phyloP scores from a whole-genome alignment of 1,140 invertebrate genomes.

The Aricia agestis region DNA sequence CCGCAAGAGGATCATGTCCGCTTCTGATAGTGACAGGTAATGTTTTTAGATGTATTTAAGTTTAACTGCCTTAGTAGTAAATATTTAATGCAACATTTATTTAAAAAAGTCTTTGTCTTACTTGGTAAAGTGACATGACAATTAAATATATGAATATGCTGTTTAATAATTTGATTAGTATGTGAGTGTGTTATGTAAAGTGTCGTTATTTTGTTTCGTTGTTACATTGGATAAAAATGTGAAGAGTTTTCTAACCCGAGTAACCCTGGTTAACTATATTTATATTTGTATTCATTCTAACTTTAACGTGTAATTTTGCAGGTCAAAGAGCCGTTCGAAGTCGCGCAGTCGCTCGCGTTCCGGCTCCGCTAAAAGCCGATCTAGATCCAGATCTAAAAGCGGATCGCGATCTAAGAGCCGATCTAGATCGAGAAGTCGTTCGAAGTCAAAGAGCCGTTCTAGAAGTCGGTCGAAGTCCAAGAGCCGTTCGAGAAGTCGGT shows the following conservation, averaged over 20 bases:
- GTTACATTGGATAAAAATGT: too few species aligned
- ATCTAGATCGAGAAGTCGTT: conserved; percentile 46
- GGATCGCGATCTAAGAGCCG: conserved; percentile 45
- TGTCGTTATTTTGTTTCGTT: too few species aligned
- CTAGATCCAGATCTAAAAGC: conserved; percentile 47
- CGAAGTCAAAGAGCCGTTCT: conserved; percentile 46
- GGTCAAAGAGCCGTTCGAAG: conserved; percentile 61
- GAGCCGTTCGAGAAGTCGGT: conserved; percentile 39
- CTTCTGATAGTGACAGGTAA: conserved; percentile 68
- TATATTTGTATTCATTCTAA: too few species aligned
- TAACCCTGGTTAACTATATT: too few species aligned
- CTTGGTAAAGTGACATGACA: too few species aligned
- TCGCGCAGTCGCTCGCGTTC: conserved; percentile 57
- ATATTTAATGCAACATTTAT: too few species aligned
- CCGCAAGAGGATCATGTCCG: conserved; percentile 67
- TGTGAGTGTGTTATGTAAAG: too few species aligned
- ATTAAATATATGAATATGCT: too few species aligned
- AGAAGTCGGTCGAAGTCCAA: conserved; percentile 43
- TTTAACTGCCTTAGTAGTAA: too few species aligned
- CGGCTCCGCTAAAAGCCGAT: conserved; percentile 56
- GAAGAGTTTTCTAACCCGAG: too few species aligned
- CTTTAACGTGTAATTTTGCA: conserved; percentile 18
- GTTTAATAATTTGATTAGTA: too few species aligned
- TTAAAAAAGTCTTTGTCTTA: too few species aligned
- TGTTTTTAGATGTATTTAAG: background rate